phyloP scores from a whole-genome alignment of 2,797 vertebrate genomes.

The Micropoecilia bifurca region DNA sequence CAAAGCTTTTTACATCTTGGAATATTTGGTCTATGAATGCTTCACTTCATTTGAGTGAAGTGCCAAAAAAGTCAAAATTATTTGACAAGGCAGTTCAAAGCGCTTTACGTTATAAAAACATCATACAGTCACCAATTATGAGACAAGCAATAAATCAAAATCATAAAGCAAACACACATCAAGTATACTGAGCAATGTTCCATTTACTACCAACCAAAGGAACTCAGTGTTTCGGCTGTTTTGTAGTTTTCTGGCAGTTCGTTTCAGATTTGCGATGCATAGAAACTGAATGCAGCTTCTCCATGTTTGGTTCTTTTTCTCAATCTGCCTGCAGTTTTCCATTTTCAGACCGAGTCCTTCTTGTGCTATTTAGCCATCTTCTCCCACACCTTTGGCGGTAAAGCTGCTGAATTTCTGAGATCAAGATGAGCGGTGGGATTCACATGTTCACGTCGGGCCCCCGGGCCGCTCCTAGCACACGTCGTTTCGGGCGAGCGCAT shows the following conservation, averaged over 20 bases:
- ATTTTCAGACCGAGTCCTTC: not conserved
- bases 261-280: too few relatives aligned
- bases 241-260: too few relatives aligned
- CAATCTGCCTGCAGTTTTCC: not conserved
- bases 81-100: too few relatives aligned
- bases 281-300: too few relatives aligned
- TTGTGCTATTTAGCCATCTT: slow-evolving; percentile 1
- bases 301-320: not conserved
- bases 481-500: slow-evolving; percentile 43
- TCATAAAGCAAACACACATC: too few relatives aligned
- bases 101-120: too few relatives aligned
- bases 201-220: too few relatives aligned
- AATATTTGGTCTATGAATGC: not conserved
- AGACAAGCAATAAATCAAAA: too few relatives aligned
- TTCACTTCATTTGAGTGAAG: not conserved
- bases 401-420: slow-evolving; percentile 41
- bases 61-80: not conserved
- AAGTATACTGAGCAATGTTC: too few relatives aligned
- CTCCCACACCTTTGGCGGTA: slow-evolving; percentile 30
- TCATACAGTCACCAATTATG: too few relatives aligned
- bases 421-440: slow-evolving; percentile 43
- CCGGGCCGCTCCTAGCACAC: slow-evolving; percentile 42
- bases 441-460: slow-evolving; percentile 23
- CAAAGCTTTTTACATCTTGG: not conserved
- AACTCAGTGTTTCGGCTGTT: too few relatives aligned